Base-by-base conservation (phyloP, 2,797 vertebrate genomes). In the Zonotrichia albicollis region DNA sequence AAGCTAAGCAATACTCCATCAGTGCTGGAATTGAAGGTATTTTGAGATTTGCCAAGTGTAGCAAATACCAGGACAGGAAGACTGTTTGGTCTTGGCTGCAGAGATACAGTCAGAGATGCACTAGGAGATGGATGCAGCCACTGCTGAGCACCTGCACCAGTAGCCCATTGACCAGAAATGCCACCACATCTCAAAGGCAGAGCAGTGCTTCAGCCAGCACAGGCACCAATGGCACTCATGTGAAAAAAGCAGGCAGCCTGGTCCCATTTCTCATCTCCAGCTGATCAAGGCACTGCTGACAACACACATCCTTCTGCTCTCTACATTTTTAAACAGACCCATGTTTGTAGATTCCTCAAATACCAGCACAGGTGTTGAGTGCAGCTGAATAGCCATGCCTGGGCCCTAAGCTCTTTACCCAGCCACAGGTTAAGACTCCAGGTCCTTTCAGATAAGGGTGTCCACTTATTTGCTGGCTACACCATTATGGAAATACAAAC, bases 171-270 rank as follows among this genome's bases (percentile, higher is more conserved):
- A 20, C n/a, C 57, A 40, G 42, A 45, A 83, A 53, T 51, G 38
- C 38, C 66, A 5, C 55, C 38, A 5, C 53, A n/a, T n/a, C n/a
- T n/a, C n/a, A n/a, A n/a, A 30, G 78, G 38, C 34, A 51, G 38
- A 87, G 54, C 32, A 61, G 38, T 53, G 42, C 73, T 58, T 40
- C 34, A 60, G 51, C 45, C 16, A 12, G 14, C 1, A 0, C 50
- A 34, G 38, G 6, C 34, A 51, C 32, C 22, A 36, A 1, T 1
- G 2, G 10, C 0, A 0, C 13, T 85, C 12, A 3, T 25, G 18
- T 7, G 11, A 66, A 34, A 46, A 62, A 75, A 40, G 5, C 36
- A 54, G 46, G 3, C 25, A 71, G 48, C 21, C 36, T 75, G 67
- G 29, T 67, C 25, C 21, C 3, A 1, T 50, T 78, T 89, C 38